Evolutionary conservation across 2,888 invertebrate species (phyloP), one percentile per base, ranked within the genome.

Genomic region (Idaea straminata): DNA sequence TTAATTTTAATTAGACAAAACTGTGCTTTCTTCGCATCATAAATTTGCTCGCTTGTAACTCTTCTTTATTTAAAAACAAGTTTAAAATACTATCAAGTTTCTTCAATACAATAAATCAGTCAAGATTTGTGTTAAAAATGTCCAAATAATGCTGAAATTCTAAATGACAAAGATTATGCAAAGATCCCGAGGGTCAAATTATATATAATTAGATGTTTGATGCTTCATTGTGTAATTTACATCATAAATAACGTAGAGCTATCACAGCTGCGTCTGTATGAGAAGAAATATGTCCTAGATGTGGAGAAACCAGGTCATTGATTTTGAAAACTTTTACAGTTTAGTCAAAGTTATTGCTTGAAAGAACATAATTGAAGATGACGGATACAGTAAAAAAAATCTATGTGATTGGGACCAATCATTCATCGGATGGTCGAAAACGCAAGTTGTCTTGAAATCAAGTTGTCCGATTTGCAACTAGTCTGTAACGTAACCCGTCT

Each of bases 301-400:
- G 13, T 47, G 47, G 47, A 47, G 34, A 59, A 59, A 59, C 59
- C 59, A 59, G 34, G 59, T 15, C 59, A 15, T n/a, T 59, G 34
- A n/a, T 25, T 25, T 25, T 59, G 25, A 59, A 59, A 59, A 25
- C 25, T 25, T 25, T 25, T 25, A 25, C 25, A 25, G 25, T 25
- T 2, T 25, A 25, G 25, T 25, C 25, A 25, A 25, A 25, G 3
- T 25, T 25, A 2, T 25, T 1, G 25, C 1, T 25, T 25, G 25
- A 25, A 25, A 25, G 1, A 25, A 25, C 3, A 25, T 25, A 25
- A 25, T 25, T 25, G 25, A 3, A 25, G 25, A 25, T 25, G 25
- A 25, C 25, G 25, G 3, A 25, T 25, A 2, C 25, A 25, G 25
- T 3, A 25, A 25, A 25, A 25, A 25, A 25, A 25, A 25, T 25